A percentile compares a stretch with the other conserved stretches of the same genome.
phyloP scores from a whole-genome alignment of 2,113 vertebrate species.

The Pachyramphus minor region DNA sequence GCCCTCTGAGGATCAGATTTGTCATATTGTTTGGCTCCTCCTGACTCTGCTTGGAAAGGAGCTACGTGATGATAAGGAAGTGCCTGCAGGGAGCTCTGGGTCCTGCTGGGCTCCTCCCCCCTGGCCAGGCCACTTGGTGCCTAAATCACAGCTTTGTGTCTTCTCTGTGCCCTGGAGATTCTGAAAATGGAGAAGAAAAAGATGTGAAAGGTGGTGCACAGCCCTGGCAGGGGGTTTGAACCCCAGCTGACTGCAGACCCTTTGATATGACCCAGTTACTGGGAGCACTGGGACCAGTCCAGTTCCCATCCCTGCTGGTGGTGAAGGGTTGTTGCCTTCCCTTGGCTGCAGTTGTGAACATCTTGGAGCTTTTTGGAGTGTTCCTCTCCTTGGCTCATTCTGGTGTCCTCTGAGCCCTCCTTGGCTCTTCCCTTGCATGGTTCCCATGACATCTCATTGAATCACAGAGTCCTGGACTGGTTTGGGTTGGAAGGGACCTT shows the following conservation, averaged over 20 bases:
- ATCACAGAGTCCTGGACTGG: background rate
- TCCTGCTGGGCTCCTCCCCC: background rate
- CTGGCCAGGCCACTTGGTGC: background rate
- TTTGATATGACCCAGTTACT: background rate
- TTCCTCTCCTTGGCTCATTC: background rate
- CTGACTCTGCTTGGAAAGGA: background rate
- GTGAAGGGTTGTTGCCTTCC: background rate
- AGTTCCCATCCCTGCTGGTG: background rate
- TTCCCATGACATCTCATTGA: background rate
- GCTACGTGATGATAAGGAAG: background rate
- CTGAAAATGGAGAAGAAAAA: background rate
- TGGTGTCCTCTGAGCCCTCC: background rate
- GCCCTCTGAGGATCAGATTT: background rate
- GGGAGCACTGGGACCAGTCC: background rate
- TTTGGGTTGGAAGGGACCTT: background rate
- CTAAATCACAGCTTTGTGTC: background rate
- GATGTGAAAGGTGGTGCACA: background rate
- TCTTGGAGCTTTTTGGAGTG: background rate
- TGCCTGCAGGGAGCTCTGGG: background rate
- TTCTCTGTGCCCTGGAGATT: background rate
- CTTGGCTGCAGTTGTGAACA: fast-evolving
- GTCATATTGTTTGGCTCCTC: background rate
- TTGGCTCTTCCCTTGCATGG: background rate
- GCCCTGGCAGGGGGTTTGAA: background rate
- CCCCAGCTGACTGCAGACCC: too few relatives aligned